These are phyloP conservation scores for Scalopus aquaticus DNA, from an alignment of 2,113 vertebrate genomes.

Conservation along the genomic window DNA sequence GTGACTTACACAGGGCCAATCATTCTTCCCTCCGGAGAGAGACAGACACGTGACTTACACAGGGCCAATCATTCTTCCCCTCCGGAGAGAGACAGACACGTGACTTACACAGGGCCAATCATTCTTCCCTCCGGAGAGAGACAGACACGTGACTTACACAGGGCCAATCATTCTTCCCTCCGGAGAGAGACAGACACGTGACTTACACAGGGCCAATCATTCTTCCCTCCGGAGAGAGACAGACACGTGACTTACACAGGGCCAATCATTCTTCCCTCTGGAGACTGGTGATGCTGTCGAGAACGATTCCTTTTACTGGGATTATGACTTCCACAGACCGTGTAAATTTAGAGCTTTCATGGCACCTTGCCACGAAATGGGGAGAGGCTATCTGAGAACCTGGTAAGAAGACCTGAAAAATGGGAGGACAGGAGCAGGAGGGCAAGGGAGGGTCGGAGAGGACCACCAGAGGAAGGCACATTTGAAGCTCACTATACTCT, in stretches of 20 bases:
- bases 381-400: not conserved
- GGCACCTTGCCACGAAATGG: not conserved
- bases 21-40: no score
- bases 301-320: not conserved
- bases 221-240: not conserved
- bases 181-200: no score
- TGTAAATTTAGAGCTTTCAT: not conserved
- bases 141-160: no score
- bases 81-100: no score
- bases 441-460: no score
- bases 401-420: not conserved
- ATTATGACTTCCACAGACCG: not conserved
- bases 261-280: not conserved
- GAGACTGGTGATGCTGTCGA: not conserved
- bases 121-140: no score
- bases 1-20: no score
- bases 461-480: not conserved
- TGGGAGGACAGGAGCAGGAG: not conserved
- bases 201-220: no score
- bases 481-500: not conserved
- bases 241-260: not conserved
- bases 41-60: no score
- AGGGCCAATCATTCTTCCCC: no score
- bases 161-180: no score
- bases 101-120: no score